A percentile compares a stretch with the other conserved stretches of the same genome.
Conservation (phyloP, 1,140 invertebrate genomes). For the Magallana gigas region DNA sequence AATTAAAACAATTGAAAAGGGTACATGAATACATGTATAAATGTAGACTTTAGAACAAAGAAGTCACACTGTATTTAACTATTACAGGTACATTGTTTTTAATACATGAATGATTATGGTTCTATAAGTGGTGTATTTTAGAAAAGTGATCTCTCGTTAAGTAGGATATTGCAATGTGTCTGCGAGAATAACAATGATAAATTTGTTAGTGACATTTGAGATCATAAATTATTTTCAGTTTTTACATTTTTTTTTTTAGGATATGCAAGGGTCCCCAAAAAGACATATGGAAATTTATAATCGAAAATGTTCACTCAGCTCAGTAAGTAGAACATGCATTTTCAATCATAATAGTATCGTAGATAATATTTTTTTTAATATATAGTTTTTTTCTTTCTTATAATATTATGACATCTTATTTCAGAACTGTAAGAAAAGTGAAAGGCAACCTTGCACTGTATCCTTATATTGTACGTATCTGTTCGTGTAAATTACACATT, state of each 20-base stretch:
- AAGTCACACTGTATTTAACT: too few relatives aligned
- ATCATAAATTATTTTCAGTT: too few relatives aligned
- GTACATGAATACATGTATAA: too few relatives aligned
- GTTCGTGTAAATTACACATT: background rate
- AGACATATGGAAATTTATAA: slow-evolving; percentile 62
- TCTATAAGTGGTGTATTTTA: too few relatives aligned
- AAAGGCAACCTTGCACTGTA: slow-evolving; percentile 65
- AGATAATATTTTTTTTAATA: too few relatives aligned
- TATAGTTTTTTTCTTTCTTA: too few relatives aligned
- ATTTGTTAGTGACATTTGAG: too few relatives aligned
- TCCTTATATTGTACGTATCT: slow-evolving; percentile 52
- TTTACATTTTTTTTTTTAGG: slow-evolving; percentile 44
- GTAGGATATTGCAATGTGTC: background rate
- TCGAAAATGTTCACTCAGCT: slow-evolving; percentile 53
- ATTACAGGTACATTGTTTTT: too few relatives aligned
- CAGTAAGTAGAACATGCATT: slow-evolving; percentile 54
- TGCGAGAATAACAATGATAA: background rate
- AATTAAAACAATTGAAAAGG: too few relatives aligned
- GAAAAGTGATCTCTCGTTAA: background rate
- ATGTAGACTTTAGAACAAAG: too few relatives aligned
- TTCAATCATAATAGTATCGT: too few relatives aligned
- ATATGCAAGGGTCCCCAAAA: slow-evolving; percentile 58
- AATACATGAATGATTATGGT: too few relatives aligned
- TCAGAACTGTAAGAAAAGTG: slow-evolving; percentile 64
- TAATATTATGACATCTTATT: slow-evolving; percentile 45